Evolutionary conservation across 1,140 invertebrate genomes (phyloP).

Genomic region (Lucilia sericata): DNA sequence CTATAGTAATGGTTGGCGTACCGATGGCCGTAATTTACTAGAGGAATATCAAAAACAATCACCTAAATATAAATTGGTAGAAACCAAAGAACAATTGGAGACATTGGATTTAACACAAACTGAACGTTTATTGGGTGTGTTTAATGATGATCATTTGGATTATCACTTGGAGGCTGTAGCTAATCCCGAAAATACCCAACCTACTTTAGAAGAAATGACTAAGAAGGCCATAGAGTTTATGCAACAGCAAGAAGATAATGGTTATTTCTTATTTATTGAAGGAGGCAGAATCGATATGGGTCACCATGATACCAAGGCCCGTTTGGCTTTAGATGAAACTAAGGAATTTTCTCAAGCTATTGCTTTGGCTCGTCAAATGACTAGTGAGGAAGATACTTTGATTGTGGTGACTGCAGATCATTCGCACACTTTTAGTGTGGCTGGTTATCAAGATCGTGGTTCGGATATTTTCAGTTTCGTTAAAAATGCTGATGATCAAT

Average conservation of each 20-base stretch:
- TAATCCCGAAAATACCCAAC: conserved; percentile 70
- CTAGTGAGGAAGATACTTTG: conserved; percentile 73
- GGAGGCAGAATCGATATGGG: conserved; percentile 85
- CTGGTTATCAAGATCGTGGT: conserved; percentile 73
- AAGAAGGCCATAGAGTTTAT: conserved; percentile 82
- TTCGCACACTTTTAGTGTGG: conserved; percentile 75
- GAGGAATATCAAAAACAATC: conserved; percentile 73
- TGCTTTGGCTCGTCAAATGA: conserved; percentile 69
- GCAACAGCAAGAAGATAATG: conserved; percentile 80
- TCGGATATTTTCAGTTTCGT: conserved; percentile 69
- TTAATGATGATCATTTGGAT: conserved; percentile 70
- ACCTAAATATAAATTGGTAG: conserved; percentile 72
- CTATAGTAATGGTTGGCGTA: conserved; percentile 72
- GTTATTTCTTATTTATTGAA: conserved; percentile 74
- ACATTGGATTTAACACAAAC: conserved; percentile 62
- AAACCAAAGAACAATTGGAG: conserved; percentile 72
- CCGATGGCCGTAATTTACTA: conserved; percentile 79
- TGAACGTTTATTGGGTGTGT: conserved; percentile 70
- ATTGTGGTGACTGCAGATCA: conserved; percentile 79
- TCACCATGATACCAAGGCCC: conserved; percentile 80
- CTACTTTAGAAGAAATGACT: conserved; percentile 84
- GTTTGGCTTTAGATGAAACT: conserved; percentile 77
- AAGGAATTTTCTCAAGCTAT: conserved; percentile 74
- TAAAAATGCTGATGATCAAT: conserved; percentile 65
- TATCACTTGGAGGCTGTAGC: conserved; percentile 73